Evolutionary conservation across 2,888 invertebrate species (phyloP).

Genomic region (Abrostola tripartita): DNA sequence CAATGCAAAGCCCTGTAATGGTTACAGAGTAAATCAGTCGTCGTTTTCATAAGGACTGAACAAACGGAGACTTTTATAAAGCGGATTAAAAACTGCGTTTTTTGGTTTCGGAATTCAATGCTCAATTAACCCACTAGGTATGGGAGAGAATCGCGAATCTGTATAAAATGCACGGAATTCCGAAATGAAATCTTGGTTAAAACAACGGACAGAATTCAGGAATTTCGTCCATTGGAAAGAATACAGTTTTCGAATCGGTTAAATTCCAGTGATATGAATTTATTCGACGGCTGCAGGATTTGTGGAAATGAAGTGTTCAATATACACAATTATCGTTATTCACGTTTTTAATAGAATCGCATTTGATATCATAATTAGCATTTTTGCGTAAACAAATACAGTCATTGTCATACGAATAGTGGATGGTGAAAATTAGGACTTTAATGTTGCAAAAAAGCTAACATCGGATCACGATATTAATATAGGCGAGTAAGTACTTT

Average conservation of each 20-base stretch:
- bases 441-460: too few species aligned
- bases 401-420: too few species aligned
- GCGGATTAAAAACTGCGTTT: slow-evolving; percentile 2
- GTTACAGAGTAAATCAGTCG: neutral
- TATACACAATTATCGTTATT: neutral
- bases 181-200: slow-evolving; percentile 5
- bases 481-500: too few species aligned
- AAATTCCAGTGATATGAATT: neutral
- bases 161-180: slow-evolving; percentile 24
- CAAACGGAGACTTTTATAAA: neutral
- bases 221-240: slow-evolving; percentile 14
- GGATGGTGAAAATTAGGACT: too few species aligned
- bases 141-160: slow-evolving; percentile 14
- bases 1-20: neutral
- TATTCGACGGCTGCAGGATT: neutral
- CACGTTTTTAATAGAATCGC: neutral
- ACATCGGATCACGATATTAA: too few species aligned
- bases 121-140: slow-evolving; percentile 23
- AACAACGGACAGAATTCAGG: slow-evolving; percentile 10
- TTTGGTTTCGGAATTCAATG: slow-evolving; percentile 6
- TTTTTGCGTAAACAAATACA: too few species aligned
- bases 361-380: neutral
- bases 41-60: slow-evolving; percentile 1
- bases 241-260: neutral
- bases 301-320: neutral